phyloP scores from a whole-genome alignment of 2,888 invertebrate genomes.

The Perithous albicinctus region DNA sequence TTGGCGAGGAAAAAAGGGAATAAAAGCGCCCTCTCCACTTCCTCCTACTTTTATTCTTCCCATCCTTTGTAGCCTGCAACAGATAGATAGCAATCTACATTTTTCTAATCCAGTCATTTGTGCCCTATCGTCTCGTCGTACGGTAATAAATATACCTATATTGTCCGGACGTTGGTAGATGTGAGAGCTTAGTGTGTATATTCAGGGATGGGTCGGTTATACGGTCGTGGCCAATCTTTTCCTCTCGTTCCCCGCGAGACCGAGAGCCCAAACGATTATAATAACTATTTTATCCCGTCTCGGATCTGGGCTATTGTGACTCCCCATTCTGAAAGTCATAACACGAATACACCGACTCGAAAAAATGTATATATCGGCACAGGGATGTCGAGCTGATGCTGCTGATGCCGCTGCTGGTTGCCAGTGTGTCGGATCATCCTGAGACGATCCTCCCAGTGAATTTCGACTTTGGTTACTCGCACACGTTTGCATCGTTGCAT shows the following conservation, averaged over 20 bases:
- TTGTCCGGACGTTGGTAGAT: slow-evolving; percentile 1
- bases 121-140: slow-evolving; percentile 68
- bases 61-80: slow-evolving; percentile 66
- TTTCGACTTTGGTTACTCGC: slow-evolving; percentile 56
- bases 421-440: slow-evolving; percentile 46
- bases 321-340: slow-evolving; percentile 84
- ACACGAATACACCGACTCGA: slow-evolving; percentile 82
- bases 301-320: slow-evolving; percentile 84
- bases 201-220: slow-evolving; percentile 49
- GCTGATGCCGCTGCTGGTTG: neutral
- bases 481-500: slow-evolving; percentile 54
- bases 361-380: slow-evolving; percentile 72
- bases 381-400: slow-evolving; percentile 26
- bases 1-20: neutral
- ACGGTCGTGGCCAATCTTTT: slow-evolving; percentile 60
- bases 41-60: slow-evolving; percentile 59
- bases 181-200: slow-evolving; percentile 31
- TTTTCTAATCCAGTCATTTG: slow-evolving; percentile 78
- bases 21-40: slow-evolving; percentile 19
- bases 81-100: slow-evolving; percentile 74
- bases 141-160: slow-evolving; percentile 54
- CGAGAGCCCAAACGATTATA: slow-evolving; percentile 83
- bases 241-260: slow-evolving; percentile 51
- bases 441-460: slow-evolving; percentile 56
- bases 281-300: slow-evolving; percentile 84